Evolutionary conservation across 2,888 invertebrate species (phyloP).

Genomic region (Agrypnus murinus): DNA sequence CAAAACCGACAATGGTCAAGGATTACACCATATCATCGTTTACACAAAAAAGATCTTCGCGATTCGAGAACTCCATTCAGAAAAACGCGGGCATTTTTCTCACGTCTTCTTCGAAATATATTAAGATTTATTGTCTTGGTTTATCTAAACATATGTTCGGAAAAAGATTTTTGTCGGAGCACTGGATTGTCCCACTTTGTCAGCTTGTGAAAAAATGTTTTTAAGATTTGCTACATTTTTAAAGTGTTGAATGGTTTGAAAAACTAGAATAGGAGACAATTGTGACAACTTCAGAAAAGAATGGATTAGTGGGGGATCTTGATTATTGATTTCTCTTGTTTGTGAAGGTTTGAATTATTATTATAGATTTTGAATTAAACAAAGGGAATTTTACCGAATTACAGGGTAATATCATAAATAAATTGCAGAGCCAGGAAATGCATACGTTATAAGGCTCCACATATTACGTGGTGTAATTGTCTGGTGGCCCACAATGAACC

Average conservation of each 20-base stretch:
- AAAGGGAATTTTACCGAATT: conserved; percentile 5
- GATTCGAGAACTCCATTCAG: conserved; percentile 13
- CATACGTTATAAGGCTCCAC: conserved; percentile 14
- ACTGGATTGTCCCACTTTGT: conserved; percentile 27
- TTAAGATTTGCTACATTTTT: background rate
- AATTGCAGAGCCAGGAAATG: conserved; percentile 21
- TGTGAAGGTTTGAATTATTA: no score
- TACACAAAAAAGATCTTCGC: conserved; percentile 25
- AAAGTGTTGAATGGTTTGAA: conserved; percentile 11
- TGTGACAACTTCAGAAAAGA: background rate
- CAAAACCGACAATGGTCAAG: conserved; percentile 20
- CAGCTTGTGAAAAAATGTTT: conserved; percentile 3
- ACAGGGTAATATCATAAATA: conserved; percentile 23
- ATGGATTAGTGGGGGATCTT: no score
- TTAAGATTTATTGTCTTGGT: conserved; percentile 33
- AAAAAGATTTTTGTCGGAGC: conserved; percentile 6
- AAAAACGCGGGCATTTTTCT: conserved; percentile 16
- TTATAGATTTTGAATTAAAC: background rate
- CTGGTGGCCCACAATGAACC: conserved; percentile 27
- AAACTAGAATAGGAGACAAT: conserved; percentile 22
- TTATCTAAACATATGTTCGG: conserved; percentile 31
- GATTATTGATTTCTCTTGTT: no score
- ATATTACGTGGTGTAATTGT: conserved; percentile 17
- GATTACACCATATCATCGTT: conserved; percentile 29
- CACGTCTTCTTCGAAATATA: conserved; percentile 29